Evolutionary conservation across 2,113 vertebrate genomes (phyloP), one percentile per base, ranked within the genome.

Genomic region (Arenaria interpres): DNA sequence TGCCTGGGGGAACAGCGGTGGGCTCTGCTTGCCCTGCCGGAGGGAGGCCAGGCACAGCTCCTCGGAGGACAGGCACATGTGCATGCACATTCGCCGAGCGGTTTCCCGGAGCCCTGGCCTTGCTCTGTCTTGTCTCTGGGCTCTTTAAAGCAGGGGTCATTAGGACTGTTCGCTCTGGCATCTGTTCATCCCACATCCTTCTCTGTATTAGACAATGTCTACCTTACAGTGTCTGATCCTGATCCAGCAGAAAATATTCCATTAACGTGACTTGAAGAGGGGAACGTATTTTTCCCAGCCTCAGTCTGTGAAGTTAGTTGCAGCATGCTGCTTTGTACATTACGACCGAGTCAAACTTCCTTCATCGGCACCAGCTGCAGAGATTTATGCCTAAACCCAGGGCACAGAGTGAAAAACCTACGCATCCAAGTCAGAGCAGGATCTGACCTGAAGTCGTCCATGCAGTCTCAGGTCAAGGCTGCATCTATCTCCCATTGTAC

Each of bases 51-150:
- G 86, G 76, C 4, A 48, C 37, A 78, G 69, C 86, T 77, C 15
- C 14, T 85, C 3, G 21, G 75, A 77, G 88, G 85, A 50, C 78
- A 80, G 1, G 6, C 72, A 72, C 69, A 33, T 80, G 95, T 95
- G 78, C 12, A 9, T 22, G 16, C 85, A 50, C 74, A 57, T 85
- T 88, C 2, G 3, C 80, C 16, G 35, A 41, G 69, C 83, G 72
- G 72, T 59, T 87, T 97, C 92, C 95, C 59, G 73, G 92, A 90
- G 94, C 67, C 39, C 69, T 45, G 84, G 77, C 77, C 84, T 43
- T 97, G 96, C 93, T 92, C 95, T 85, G 86, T 93, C 96, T 96
- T 97, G 94, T 95, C 92, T 90, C 80, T 64, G 88, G 88, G 76
- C 86, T 93, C 80, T 69, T 81, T 75, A 94, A 92, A 4, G 10